Conservation (phyloP, 2,888 invertebrate species). For the Brachynemurus nebulosus region DNA sequence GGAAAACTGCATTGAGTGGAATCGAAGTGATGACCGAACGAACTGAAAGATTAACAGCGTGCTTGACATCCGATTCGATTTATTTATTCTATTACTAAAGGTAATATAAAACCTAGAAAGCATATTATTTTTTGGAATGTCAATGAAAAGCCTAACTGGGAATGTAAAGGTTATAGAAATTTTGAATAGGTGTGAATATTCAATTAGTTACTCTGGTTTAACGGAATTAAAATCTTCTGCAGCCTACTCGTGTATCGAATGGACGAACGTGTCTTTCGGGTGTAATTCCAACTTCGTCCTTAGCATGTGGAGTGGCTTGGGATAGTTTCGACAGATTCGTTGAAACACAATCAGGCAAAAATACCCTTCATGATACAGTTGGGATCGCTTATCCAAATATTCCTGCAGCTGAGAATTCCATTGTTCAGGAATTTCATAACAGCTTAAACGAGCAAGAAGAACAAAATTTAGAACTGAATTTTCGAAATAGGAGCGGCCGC, state of each 20-base stretch:
- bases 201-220: constrained; percentile 12
- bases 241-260: constrained; percentile 15
- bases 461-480: constrained; percentile 8
- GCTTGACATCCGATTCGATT: too few species aligned
- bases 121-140: constrained; percentile 18
- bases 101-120: constrained; percentile 16
- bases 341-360: constrained; percentile 18
- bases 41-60: too few species aligned
- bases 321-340: constrained; percentile 21
- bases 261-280: constrained; percentile 17
- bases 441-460: constrained; percentile 4
- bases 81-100: constrained; percentile 17
- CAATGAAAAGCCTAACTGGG: constrained; percentile 18
- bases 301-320: constrained; percentile 20
- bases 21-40: constrained; percentile 11
- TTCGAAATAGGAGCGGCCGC: constrained; percentile 15
- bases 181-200: constrained; percentile 14
- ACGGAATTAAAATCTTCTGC: constrained; percentile 18
- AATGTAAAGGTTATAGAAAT: constrained; percentile 18
- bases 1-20: constrained; percentile 17
- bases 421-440: constrained; percentile 12
- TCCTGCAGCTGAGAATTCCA: constrained; percentile 15
- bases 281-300: constrained; percentile 16
- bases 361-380: constrained; percentile 25
- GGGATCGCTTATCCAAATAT: constrained; percentile 23